Evolutionary conservation across 2,888 invertebrate species (phyloP), one percentile per base, ranked within the genome.

Genomic region (Allacma fusca): DNA sequence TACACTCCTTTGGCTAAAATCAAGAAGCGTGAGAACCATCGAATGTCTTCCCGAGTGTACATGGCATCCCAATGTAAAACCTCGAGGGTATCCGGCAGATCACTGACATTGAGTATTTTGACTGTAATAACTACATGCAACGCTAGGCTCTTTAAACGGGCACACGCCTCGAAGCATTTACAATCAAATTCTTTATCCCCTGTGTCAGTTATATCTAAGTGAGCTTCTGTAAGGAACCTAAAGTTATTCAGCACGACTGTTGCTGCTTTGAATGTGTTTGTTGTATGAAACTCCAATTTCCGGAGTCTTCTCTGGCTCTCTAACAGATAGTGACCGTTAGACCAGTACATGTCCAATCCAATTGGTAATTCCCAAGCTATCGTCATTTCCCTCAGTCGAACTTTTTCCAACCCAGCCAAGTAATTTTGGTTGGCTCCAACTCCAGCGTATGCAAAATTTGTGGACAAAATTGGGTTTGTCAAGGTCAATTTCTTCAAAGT

Each of bases 341-440:
- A 43, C 75, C 75, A 75, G 26, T 67, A 67, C 19, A 75, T 16
- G 13, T 75, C 75, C 28, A 75, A 21, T 29, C 75, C 75, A 1
- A 75, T 43, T 24, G 75, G 75, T 16, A 75, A 16, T 1, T 75
- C 75, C 75, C 75, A 75, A 24, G 75, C 75, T 5, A 75, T 29
- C 1, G 26, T 50, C 12, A 75, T 29, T 24, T 34, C 34, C n/a
- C 50, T 26, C 26, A 75, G 43, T 26, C n/a, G 16, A 19, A 75
- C 50, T 28, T 67, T 75, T 9, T 75, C 75, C 24, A 75, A 43
- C 1, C 67, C 67, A 1, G 65, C 21, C 16, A 75, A 43, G 40
- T 73, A 57, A 12, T 19, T 23, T n/a, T 19, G 44, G 16, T 34
- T 43, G 13, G 2, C 1, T 5, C 28, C n/a, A 4, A 29, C n/a